phyloP scores from a whole-genome alignment of 2,113 vertebrate genomes.

The Arothron firmamentum region DNA sequence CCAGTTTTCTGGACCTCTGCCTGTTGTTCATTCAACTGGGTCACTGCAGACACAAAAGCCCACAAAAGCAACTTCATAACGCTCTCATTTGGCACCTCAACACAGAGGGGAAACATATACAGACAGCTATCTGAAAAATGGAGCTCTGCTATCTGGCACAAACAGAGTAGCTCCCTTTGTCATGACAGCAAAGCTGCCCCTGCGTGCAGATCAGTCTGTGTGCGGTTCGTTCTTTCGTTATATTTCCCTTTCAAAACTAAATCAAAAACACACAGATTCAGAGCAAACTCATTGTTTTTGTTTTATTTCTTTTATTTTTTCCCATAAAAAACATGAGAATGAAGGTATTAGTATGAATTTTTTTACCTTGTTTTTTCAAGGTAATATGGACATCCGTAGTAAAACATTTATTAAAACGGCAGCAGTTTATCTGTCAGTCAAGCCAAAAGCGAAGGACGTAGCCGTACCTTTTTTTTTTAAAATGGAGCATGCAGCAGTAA shows the following conservation, averaged over 20 bases:
- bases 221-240: too few relatives aligned
- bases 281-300: background rate
- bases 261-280: too few relatives aligned
- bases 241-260: too few relatives aligned
- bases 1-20: conserved; percentile 57
- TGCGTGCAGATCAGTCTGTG: conserved; percentile 14
- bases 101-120: conserved; percentile 52
- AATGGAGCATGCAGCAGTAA: too few relatives aligned
- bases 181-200: conserved; percentile 22
- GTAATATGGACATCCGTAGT: too few relatives aligned
- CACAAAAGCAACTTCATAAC: conserved; percentile 60
- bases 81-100: conserved; percentile 59
- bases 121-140: conserved; percentile 59
- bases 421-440: too few relatives aligned
- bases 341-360: too few relatives aligned
- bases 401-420: too few relatives aligned
- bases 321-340: background rate
- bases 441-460: too few relatives aligned
- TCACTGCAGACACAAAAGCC: conserved; percentile 52
- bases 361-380: too few relatives aligned
- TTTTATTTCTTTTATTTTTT: conserved; percentile 5
- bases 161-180: conserved; percentile 50
- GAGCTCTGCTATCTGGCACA: conserved; percentile 37
- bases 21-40: conserved; percentile 62
- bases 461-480: too few relatives aligned